Evolutionary conservation across 1,140 invertebrate genomes (phyloP).

Genomic region (Tetramorium parvispinum): DNA sequence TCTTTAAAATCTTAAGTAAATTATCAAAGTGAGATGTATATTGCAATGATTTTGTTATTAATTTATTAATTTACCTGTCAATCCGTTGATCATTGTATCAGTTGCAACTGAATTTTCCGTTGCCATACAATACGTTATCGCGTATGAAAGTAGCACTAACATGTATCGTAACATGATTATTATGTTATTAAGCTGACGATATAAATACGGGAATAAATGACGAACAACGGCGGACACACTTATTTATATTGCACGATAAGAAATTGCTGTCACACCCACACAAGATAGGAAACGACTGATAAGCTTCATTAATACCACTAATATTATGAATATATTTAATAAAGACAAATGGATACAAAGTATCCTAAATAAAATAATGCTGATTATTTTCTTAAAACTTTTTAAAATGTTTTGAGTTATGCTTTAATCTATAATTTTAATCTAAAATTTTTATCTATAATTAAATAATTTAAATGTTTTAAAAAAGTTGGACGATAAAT

Average conservation of each 20-base stretch:
- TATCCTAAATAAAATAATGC: not conserved
- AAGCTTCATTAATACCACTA: not conserved
- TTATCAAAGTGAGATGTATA: not conserved
- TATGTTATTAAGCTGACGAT: not conserved
- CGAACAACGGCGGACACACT: not conserved
- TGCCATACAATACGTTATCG: not conserved
- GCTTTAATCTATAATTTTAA: too few species aligned
- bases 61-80: conserved; percentile 25
- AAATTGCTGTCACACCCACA: not conserved
- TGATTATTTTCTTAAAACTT: not conserved
- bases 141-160: not conserved
- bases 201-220: not conserved
- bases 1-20: not conserved
- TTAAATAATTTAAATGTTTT: too few species aligned
- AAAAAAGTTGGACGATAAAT: conserved; percentile 1
- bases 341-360: not conserved
- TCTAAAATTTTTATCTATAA: too few species aligned
- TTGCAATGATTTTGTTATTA: conserved; percentile 3
- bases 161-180: conserved; percentile 17
- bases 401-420: not conserved
- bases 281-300: not conserved
- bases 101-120: not conserved
- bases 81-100: not conserved
- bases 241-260: conserved; percentile 20
- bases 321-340: not conserved